Evolutionary conservation across 2,113 vertebrate species (phyloP), one percentile per base, ranked within the genome.

Genomic region (Mus spicilegus): DNA sequence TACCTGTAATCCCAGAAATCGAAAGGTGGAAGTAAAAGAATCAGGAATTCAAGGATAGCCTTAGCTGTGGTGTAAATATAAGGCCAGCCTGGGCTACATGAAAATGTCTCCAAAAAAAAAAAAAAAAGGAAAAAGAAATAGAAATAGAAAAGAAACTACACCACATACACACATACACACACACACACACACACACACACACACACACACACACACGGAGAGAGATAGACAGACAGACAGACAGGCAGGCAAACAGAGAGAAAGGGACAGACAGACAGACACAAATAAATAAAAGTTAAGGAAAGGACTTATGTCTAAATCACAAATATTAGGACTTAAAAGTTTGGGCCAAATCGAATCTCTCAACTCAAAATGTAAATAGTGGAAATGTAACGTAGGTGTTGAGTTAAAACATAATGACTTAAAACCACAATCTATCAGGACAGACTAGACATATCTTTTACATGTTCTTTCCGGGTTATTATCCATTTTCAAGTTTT

Each of bases 271-370:
- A 76, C 10, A 46, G 3, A 46, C 61, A 49, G 24, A 77, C 0
- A 49, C 10, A 77, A 26, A 77, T 11, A 75, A 46, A 28, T 28
- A 80, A 54, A 51, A 46, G 77, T 14, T 80, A 80, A 36, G 16
- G 49, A 17, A 81, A 56, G 16, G 30, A 49, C 49, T 91, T 76
- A 87, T 85, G 4, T 91, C 17, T 88, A 80, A 91, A 82, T 46
- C 93, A 76, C 4, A 70, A 95, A 90, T 92, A 75, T 3, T 76
- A 92, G 13, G 42, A 58, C 69, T 82, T 92, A 78, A 95, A 92
- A 58, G n/a, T 72, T 49, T 61, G 54, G 65, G 30, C 30, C n/a
- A 80, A 88, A 91, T 91, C 33, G 88, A 39, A 14, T 28, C 89
- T 56, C 49, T 61, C 0, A 22, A 70, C 58, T 90, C 33, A 89